Evolutionary conservation across 2,888 invertebrate genomes (phyloP).

Genomic region (Cosmorhoe ocellata): DNA sequence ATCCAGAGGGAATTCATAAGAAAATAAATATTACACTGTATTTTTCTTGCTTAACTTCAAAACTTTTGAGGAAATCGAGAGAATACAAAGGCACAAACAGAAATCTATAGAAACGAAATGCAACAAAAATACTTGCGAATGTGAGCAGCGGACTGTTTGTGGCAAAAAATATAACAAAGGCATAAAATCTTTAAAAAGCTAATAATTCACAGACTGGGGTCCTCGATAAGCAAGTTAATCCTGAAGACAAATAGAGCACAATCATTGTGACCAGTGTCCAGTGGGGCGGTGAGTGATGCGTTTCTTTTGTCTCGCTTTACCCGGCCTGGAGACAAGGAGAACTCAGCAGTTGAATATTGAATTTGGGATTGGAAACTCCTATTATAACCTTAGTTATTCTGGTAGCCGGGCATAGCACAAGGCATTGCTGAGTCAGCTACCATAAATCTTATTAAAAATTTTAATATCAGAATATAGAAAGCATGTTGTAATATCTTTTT

Average conservation of each 20-base stretch:
- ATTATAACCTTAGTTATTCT: conserved; percentile 29
- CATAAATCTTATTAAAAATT: too few species aligned
- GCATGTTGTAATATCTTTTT: too few species aligned
- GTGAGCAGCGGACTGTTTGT: neutral
- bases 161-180: conserved; percentile 23
- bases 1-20: neutral
- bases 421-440: too few species aligned
- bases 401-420: neutral
- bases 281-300: conserved; percentile 74
- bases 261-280: conserved; percentile 64
- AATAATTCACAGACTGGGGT: conserved; percentile 26
- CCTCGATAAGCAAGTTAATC: conserved; percentile 77
- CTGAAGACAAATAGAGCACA: conserved; percentile 74
- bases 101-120: too few species aligned
- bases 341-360: conserved; percentile 70
- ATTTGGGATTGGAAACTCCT: conserved; percentile 38
- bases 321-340: conserved; percentile 55
- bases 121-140: too few species aligned
- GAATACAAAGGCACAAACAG: too few species aligned
- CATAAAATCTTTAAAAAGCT: conserved; percentile 51
- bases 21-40: too few species aligned
- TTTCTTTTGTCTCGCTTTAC: conserved; percentile 75
- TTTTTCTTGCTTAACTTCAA: too few species aligned
- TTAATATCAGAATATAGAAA: too few species aligned
- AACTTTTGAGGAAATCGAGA: too few species aligned